A percentile compares a stretch with the other conserved stretches of the same genome.
Evolutionary conservation across 2,888 invertebrate genomes (phyloP).

Genomic region (Cryptus armator): DNA sequence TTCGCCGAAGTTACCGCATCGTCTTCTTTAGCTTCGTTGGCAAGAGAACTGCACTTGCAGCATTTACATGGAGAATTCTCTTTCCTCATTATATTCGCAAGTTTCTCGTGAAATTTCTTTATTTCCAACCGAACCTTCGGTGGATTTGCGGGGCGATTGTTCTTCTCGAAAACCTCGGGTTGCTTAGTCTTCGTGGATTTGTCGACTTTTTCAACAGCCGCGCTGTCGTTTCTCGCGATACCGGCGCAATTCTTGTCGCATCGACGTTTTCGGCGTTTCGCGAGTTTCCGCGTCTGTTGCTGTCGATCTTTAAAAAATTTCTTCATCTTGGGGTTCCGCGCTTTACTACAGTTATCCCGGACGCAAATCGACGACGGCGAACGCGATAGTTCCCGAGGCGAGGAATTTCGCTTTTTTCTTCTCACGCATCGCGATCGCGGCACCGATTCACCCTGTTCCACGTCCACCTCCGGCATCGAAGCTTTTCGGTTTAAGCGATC

Average conservation of each 20-base stretch:
- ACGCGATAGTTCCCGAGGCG: neutral
- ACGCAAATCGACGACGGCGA: slow-evolving; percentile 36
- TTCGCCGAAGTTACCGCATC: neutral
- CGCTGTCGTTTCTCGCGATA: neutral
- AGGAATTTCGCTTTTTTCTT: slow-evolving; percentile 14
- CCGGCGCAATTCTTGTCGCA: slow-evolving; percentile 45
- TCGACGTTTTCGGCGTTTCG: slow-evolving; percentile 20
- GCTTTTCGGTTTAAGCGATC: slow-evolving; percentile 35
- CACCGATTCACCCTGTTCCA: slow-evolving; percentile 31
- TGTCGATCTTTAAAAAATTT: neutral
- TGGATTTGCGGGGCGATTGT: neutral
- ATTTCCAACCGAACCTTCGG: slow-evolving; percentile 18
- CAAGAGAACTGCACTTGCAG: slow-evolving; percentile 45
- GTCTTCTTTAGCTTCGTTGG: neutral
- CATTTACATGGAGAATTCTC: slow-evolving; percentile 48
- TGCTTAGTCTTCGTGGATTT: slow-evolving; percentile 39
- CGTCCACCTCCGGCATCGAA: slow-evolving; percentile 37
- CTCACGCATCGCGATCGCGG: slow-evolving; percentile 17
- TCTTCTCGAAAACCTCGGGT: slow-evolving; percentile 25
- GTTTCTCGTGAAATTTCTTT: slow-evolving; percentile 62
- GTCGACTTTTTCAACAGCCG: neutral
- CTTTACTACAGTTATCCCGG: neutral
- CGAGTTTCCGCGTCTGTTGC: slow-evolving; percentile 4
- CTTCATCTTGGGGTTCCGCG: neutral
- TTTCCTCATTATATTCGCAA: slow-evolving; percentile 53